These are phyloP conservation scores for Ephydatia muelleri DNA, from an alignment of 37 sponge, comb jelly and placozoan species.

Conservation along the genomic window DNA sequence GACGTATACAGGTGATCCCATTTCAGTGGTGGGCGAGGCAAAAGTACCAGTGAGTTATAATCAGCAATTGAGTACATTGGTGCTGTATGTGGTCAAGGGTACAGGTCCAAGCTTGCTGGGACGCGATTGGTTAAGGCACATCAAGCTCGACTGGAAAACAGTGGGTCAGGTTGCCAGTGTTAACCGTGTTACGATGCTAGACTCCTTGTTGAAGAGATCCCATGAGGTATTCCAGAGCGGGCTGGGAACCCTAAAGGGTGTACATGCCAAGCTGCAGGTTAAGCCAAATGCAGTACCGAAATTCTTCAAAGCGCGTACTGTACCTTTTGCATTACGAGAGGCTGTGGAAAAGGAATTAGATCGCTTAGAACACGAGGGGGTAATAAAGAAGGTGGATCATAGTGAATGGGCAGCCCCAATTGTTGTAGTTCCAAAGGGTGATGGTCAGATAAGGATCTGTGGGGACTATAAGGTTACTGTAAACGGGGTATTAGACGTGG, in stretches of 20 bases:
- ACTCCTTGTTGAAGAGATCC: slow-evolving; percentile 4
- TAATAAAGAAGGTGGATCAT: slow-evolving; percentile 11
- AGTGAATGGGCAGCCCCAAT: slow-evolving; percentile 64
- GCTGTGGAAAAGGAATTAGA: slow-evolving; percentile 23
- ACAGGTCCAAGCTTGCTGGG: background rate
- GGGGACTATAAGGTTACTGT: slow-evolving; percentile 24
- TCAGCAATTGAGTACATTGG: background rate
- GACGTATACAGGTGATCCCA: too few species aligned
- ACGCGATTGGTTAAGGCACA: background rate
- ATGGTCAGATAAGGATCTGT: slow-evolving; percentile 24
- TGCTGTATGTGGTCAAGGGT: background rate
- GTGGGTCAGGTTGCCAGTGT: background rate
- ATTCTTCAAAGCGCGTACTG: slow-evolving; percentile 13
- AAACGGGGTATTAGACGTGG: slow-evolving; percentile 24
- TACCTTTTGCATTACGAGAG: slow-evolving; percentile 23
- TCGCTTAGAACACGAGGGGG: slow-evolving; percentile 25
- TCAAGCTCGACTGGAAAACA: background rate
- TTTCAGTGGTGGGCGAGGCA: too few species aligned
- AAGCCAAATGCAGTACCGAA: slow-evolving; percentile 21
- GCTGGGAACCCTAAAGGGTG: background rate
- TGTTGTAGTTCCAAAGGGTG: slow-evolving; percentile 47
- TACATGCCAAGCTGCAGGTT: slow-evolving; percentile 15
- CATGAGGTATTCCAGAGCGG: slow-evolving; percentile 3
- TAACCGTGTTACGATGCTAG: background rate
- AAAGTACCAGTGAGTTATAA: background rate